Evolutionary conservation across 1,140 invertebrate genomes (phyloP), one percentile per base, ranked within the genome.

Genomic region (Leguminivora glycinivorella): DNA sequence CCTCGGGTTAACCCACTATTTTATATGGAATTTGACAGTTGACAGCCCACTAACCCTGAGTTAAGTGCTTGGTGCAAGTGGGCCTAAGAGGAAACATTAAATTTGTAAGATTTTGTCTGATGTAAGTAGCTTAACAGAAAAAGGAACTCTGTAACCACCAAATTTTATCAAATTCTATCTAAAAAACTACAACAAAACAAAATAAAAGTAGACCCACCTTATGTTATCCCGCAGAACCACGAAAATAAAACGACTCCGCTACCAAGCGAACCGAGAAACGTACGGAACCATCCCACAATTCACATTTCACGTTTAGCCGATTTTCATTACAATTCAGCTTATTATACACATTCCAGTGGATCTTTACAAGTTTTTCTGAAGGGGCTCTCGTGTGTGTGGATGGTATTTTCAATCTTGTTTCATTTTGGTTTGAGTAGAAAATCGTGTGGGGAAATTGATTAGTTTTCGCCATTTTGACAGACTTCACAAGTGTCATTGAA

Each of bases 301-400:
- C 58, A 26, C 25, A 63, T 63, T 26, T 29, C 56, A 60, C 56
- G 56, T 60, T 22, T 60, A 60, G n/a, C 58, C 26, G 29, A 63
- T 63, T 29, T 63, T 63, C 26, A 63, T 63, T 63, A 63, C 26
- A 63, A 63, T 63, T 63, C 26, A 31, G 58, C 58, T 63, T 63
- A 63, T 63, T 63, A 63, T 63, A 31, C 58, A 63, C 58, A 63
- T 63, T 63, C 29, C n/a, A 19, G n/a, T 63, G 58, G 31, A 63
- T 63, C 58, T 63, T 63, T 63, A 63, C 58, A 63, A 63, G 58
- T 63, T 63, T 52, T 63, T 63, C 58, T 31, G 26, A 63, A 63
- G 58, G n/a, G 58, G 25, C 56, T 19, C 17, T 60, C 22, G 17
- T 31, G 26, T 29, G 40, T n/a, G 26, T 52, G 3, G 19, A 22